phyloP scores from a whole-genome alignment of 2,888 invertebrate genomes.

The Tridacna crocea region DNA sequence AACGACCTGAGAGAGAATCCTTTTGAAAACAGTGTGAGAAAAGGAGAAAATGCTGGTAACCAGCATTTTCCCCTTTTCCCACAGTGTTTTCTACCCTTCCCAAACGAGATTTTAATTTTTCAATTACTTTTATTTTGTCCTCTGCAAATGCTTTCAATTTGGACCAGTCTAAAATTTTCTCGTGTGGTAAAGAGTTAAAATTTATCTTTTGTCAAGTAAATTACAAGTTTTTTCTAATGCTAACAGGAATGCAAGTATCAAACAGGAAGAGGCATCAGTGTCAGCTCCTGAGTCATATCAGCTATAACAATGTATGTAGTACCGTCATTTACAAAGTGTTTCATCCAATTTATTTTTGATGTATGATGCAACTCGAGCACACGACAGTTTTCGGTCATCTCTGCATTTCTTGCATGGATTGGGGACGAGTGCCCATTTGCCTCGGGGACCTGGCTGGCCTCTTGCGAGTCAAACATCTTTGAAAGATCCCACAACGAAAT shows the following conservation, averaged over 20 bases:
- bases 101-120: no score
- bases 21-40: no score
- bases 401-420: slow-evolving; percentile 65
- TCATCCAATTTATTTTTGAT: slow-evolving; percentile 81
- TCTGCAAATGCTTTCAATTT: no score
- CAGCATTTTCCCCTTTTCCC: no score
- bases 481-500: slow-evolving; percentile 78
- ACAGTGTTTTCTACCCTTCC: no score
- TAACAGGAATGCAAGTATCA: not conserved
- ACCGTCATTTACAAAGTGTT: slow-evolving; percentile 65
- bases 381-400: slow-evolving; percentile 69
- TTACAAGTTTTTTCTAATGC: no score
- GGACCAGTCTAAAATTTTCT: no score
- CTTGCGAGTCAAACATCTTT: slow-evolving; percentile 60
- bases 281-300: slow-evolving; percentile 76
- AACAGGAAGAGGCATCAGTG: slow-evolving; percentile 60
- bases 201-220: no score
- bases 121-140: no score
- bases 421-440: slow-evolving; percentile 64
- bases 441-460: slow-evolving; percentile 25
- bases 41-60: no score
- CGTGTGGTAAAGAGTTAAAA: no score
- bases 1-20: no score
- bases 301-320: slow-evolving; percentile 74
- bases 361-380: slow-evolving; percentile 69